Conservation (phyloP, 2,888 invertebrate genomes). For the Eilema depressum region DNA sequence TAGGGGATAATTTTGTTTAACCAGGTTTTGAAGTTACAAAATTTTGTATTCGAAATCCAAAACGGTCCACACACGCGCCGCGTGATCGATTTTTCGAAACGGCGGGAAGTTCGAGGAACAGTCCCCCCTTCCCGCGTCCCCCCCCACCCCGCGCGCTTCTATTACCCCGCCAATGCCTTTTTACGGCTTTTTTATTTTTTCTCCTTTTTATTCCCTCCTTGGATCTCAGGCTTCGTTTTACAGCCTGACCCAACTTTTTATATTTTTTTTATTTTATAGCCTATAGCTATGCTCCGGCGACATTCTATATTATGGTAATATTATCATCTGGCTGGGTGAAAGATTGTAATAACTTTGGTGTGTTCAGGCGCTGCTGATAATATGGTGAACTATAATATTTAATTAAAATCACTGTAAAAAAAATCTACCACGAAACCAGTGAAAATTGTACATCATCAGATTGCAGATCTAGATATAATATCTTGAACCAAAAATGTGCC, state of each 20-base stretch:
- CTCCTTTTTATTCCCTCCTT: constrained; percentile 66
- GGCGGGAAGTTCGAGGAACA: constrained; percentile 60
- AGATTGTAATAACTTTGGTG: constrained; percentile 14
- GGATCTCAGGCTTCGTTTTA: constrained; percentile 65
- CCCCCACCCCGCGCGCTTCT: constrained; percentile 54
- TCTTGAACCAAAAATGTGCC: too few relatives aligned
- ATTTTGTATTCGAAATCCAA: constrained; percentile 73
- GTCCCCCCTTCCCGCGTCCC: constrained; percentile 39
- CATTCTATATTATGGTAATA: constrained; percentile 54
- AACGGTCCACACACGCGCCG: constrained; percentile 80
- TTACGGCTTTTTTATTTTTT: constrained; percentile 72
- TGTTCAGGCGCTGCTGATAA: constrained; percentile 10
- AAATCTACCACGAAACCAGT: too few relatives aligned
- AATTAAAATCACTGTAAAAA: too few relatives aligned
- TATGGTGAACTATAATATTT: neutral
- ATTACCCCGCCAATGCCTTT: constrained; percentile 69
- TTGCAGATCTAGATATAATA: too few relatives aligned
- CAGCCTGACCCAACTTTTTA: constrained; percentile 58
- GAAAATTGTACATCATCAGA: too few relatives aligned
- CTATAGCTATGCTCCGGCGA: constrained; percentile 47
- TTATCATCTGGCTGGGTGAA: constrained; percentile 25
- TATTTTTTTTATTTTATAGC: constrained; percentile 54
- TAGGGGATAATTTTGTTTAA: constrained; percentile 36
- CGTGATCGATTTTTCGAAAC: constrained; percentile 81
- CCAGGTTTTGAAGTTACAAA: constrained; percentile 40